These are phyloP conservation scores for Ormyrus rosae DNA, from an alignment of 2,888 invertebrate species.

Conservation along the genomic window DNA sequence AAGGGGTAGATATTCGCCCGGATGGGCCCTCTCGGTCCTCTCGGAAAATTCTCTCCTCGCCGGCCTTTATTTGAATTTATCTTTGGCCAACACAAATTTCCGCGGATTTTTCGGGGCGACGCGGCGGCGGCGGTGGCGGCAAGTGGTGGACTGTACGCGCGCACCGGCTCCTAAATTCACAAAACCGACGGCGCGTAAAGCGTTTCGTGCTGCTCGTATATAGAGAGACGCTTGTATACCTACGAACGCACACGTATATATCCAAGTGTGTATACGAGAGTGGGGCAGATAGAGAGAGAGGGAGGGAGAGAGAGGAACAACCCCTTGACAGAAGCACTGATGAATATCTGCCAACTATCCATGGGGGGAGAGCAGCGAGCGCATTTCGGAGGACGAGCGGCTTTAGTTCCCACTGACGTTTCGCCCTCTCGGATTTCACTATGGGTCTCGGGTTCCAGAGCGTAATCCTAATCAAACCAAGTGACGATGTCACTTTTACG, in stretches of 20 bases:
- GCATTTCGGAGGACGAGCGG: slow-evolving; percentile 24
- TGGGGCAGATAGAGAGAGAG: neutral
- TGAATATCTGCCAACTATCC: slow-evolving; percentile 63
- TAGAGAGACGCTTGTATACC: neutral
- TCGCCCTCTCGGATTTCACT: slow-evolving; percentile 50
- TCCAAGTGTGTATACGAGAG: neutral
- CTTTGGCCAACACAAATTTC: slow-evolving; percentile 60
- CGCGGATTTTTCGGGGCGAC: slow-evolving; percentile 58
- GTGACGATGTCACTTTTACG: slow-evolving; percentile 54
- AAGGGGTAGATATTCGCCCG: too few species aligned
- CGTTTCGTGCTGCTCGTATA: slow-evolving; percentile 52
- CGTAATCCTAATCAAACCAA: slow-evolving; percentile 57
- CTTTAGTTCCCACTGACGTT: slow-evolving; percentile 43
- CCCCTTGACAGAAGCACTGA: slow-evolving; percentile 65
- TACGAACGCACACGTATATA: too few species aligned
- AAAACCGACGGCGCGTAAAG: slow-evolving; percentile 62
- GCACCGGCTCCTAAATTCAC: slow-evolving; percentile 61
- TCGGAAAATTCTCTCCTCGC: neutral
- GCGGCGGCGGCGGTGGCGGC: slow-evolving; percentile 31
- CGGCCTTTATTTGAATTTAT: slow-evolving; percentile 63
- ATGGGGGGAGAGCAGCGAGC: slow-evolving; percentile 32
- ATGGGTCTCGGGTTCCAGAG: slow-evolving; percentile 24
- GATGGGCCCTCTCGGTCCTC: too few species aligned
- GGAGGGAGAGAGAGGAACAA: slow-evolving; percentile 54
- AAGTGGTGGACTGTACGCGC: slow-evolving; percentile 25